Conservation (phyloP, 1,140 invertebrate species). For the Branchinecta lindahli region DNA sequence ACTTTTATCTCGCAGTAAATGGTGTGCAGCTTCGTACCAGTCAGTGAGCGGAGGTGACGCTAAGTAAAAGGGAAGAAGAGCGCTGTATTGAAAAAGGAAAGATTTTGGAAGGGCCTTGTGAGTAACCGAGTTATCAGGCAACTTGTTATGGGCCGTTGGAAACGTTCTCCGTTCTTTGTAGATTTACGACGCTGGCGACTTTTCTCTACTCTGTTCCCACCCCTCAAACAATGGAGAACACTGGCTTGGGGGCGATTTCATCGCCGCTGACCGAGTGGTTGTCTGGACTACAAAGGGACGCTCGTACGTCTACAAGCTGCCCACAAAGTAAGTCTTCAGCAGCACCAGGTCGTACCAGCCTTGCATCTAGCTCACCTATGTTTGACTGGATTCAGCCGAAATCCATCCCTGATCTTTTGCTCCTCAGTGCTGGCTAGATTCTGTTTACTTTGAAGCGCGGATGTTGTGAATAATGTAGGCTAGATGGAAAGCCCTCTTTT, state of each 20-base stretch:
- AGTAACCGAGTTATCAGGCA: too few relatives aligned
- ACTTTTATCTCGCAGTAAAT: too few relatives aligned
- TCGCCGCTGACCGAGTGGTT: conserved; percentile 72
- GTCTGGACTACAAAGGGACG: conserved; percentile 87
- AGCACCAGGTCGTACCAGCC: conserved; percentile 15
- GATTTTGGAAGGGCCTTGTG: too few relatives aligned
- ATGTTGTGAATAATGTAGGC: too few relatives aligned
- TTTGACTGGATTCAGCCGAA: neutral
- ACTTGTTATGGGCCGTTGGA: too few relatives aligned
- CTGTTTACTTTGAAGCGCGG: too few relatives aligned
- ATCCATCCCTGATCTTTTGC: conserved; percentile 18
- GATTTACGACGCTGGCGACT: conserved; percentile 80
- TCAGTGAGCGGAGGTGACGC: too few relatives aligned
- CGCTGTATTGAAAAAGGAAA: too few relatives aligned
- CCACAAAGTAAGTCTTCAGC: conserved; percentile 63
- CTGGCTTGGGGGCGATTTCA: conserved; percentile 88
- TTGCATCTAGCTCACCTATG: conserved; percentile 11
- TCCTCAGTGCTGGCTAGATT: neutral
- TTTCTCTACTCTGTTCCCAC: conserved; percentile 79
- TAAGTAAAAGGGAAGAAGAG: too few relatives aligned
- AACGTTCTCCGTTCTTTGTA: conserved; percentile 32
- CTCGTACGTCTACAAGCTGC: conserved; percentile 84
- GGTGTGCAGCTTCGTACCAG: too few relatives aligned
- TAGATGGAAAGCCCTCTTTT: too few relatives aligned
- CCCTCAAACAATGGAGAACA: conserved; percentile 52